Evolutionary conservation across 2,797 vertebrate species (phyloP).

Genomic region (Mormyrus hasselquistii): DNA sequence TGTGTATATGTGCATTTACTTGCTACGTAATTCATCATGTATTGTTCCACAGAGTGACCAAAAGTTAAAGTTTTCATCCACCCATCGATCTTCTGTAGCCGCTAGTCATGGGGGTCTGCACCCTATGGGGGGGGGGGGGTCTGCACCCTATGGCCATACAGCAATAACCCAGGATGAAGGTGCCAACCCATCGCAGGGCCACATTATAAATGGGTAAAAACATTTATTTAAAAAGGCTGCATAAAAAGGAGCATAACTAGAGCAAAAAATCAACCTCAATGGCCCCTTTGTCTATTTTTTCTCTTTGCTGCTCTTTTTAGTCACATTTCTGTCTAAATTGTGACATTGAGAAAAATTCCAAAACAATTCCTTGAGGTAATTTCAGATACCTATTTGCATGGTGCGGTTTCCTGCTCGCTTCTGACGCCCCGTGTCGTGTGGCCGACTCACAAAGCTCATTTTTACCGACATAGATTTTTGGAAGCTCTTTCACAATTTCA

Average conservation of each 20-base stretch:
- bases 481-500: constrained; percentile 29
- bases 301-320: constrained; percentile 36
- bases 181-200: constrained; percentile 14
- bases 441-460: constrained; percentile 23
- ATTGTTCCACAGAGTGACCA: background rate
- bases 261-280: constrained; percentile 30
- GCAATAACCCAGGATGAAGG: background rate
- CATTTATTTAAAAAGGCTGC: constrained; percentile 33
- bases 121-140: background rate
- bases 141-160: background rate
- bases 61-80: background rate
- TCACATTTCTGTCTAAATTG: constrained; percentile 35
- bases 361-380: constrained; percentile 30
- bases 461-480: constrained; percentile 31
- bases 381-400: constrained; percentile 35
- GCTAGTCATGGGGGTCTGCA: background rate
- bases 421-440: background rate
- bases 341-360: constrained; percentile 35
- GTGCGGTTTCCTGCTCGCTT: constrained; percentile 20
- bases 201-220: constrained; percentile 32
- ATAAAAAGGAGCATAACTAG: constrained; percentile 28
- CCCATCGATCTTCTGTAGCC: background rate
- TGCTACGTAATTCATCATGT: background rate
- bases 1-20: background rate
- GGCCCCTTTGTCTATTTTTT: constrained; percentile 32